phyloP scores from a whole-genome alignment of 1,140 invertebrate species.

The Hermatobates lingyangjiaoensis region DNA sequence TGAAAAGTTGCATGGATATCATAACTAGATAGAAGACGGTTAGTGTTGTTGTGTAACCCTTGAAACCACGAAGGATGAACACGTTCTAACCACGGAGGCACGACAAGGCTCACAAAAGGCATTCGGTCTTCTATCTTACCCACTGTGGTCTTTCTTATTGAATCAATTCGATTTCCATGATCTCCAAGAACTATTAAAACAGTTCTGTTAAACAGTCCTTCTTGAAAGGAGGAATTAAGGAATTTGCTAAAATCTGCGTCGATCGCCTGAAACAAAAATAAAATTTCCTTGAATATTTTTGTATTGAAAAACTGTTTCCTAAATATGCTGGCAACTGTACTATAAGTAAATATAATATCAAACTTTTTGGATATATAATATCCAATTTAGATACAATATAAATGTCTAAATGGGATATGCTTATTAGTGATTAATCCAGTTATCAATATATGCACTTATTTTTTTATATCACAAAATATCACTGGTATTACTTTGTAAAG shows the following conservation, averaged over 20 bases:
- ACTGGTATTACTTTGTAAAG: too few species aligned
- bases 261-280: conserved; percentile 19
- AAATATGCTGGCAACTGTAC: too few species aligned
- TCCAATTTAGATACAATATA: too few species aligned
- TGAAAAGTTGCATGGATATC: conserved; percentile 23
- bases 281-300: too few species aligned
- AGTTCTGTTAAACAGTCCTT: conserved; percentile 27
- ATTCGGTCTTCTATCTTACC: conserved; percentile 36
- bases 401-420: too few species aligned
- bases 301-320: too few species aligned
- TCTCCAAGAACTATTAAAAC: conserved; percentile 30
- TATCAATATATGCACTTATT: too few species aligned
- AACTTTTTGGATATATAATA: too few species aligned
- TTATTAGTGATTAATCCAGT: too few species aligned
- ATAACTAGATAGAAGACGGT: conserved; percentile 25
- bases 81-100: conserved; percentile 26
- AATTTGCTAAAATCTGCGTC: conserved; percentile 28
- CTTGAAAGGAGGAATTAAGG: conserved; percentile 19
- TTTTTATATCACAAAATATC: too few species aligned
- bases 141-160: conserved; percentile 28
- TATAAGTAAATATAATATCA: too few species aligned
- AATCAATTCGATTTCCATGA: conserved; percentile 33
- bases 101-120: conserved; percentile 31
- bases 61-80: conserved; percentile 22
- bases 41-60: conserved; percentile 27